Evolutionary conservation across 2,888 invertebrate species (phyloP), one percentile per base, ranked within the genome.

Genomic region (Tenthredo amoena): DNA sequence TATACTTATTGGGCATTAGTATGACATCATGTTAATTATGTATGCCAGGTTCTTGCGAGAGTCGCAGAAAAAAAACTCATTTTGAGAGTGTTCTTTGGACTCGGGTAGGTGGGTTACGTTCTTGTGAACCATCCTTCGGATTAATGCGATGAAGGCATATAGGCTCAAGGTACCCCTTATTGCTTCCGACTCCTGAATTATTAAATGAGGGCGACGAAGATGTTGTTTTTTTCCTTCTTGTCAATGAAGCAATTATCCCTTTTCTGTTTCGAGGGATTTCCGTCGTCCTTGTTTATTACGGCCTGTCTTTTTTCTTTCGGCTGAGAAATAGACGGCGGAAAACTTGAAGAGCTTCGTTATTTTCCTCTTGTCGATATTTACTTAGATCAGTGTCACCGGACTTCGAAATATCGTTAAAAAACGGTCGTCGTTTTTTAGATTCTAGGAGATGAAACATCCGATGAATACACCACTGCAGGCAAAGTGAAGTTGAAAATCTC

Each of bases 361-460:
- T 15, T 47, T 76, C 47, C 26, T 47, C 76, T 47, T 47, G 47
- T 47, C 76, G 47, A 76, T 76, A 47, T 47, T 26, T 76, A 76
- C 76, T 47, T 47, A 15, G 21, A 74, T 47, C 74, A 74, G 40
- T 40, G 43, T 21, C 74, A 21, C 26, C 74, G 40, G n/a, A 47
- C 10, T 26, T 26, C 47, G 12, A 15, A 15, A 47, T 47, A 10
- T 50, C 43, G 26, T 76, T 47, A 31, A 6, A 10, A 26, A 2
- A 31, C 31, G 26, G n/a, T n/a, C 18, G 31, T 37, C 18, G 34
- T 71, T 71, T 40, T 12, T 37, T 12, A 40, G 18, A 37, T n/a
- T n/a, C 34, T 26, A 18, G 7, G 18, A 71, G 71, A 34, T 34
- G 18, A 18, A 18, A 71, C 18, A 37, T 34, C 71, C 62, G 21